Evolutionary conservation across 2,888 invertebrate genomes (phyloP).

Genomic region (Rugalucina vietnamica): DNA sequence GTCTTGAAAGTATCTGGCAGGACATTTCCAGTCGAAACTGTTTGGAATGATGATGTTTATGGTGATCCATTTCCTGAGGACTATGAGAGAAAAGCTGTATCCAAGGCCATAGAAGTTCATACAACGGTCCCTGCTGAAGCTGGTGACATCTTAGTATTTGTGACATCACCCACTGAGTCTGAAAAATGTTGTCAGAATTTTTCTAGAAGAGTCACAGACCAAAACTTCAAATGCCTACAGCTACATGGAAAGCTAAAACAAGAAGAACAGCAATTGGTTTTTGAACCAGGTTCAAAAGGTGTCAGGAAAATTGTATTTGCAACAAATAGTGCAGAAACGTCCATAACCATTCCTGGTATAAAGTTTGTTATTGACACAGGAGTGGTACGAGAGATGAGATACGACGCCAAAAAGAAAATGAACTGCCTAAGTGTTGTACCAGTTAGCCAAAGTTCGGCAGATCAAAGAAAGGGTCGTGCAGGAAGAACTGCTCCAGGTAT

Average conservation of each 20-base stretch:
- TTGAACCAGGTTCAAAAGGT: constrained; percentile 62
- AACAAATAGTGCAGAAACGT: constrained; percentile 83
- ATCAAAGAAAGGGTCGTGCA: constrained; percentile 83
- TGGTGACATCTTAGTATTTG: constrained; percentile 83
- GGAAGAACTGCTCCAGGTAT: constrained; percentile 81
- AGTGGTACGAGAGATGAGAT: constrained; percentile 79
- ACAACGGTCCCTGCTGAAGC: constrained; percentile 71
- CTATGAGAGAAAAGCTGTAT: constrained; percentile 69
- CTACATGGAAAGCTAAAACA: constrained; percentile 77
- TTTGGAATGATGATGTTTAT: constrained; percentile 58
- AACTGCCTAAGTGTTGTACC: constrained; percentile 68
- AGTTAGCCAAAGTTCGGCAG: constrained; percentile 79
- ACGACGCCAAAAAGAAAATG: constrained; percentile 75
- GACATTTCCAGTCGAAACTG: constrained; percentile 80
- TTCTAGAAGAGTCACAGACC: constrained; percentile 5
- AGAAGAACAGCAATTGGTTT: constrained; percentile 78
- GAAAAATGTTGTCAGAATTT: constrained; percentile 72
- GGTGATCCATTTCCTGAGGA: constrained; percentile 51
- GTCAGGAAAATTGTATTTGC: constrained; percentile 82
- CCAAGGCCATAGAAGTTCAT: constrained; percentile 74
- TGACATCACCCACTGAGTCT: constrained; percentile 77
- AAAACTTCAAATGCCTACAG: constrained; percentile 52
- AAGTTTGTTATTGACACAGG: constrained; percentile 83
- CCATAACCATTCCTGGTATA: constrained; percentile 82
- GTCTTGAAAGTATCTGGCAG: constrained; percentile 79